A percentile compares a stretch with the other conserved stretches of the same genome.
Evolutionary conservation across 1,140 invertebrate species (phyloP).

Genomic region (Drosophila burlai): DNA sequence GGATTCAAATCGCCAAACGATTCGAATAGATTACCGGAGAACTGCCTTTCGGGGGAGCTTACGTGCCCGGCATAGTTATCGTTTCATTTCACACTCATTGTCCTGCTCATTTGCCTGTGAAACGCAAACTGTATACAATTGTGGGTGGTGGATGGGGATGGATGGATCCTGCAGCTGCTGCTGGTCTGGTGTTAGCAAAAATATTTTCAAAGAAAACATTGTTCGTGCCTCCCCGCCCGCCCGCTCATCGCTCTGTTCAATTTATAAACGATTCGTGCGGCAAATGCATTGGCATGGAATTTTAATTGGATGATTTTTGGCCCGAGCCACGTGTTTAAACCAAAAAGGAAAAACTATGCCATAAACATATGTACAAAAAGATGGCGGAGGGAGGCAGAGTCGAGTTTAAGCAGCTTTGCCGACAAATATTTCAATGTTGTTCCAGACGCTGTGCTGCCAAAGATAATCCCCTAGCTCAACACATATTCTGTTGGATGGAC

Average conservation of each 20-base stretch:
- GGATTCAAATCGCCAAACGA: conserved; percentile 42
- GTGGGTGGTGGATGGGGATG: not conserved
- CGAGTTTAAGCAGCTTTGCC: conserved; percentile 51
- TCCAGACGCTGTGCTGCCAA: conserved; percentile 57
- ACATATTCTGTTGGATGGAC: conserved; percentile 41
- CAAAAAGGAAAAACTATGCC: conserved; percentile 46
- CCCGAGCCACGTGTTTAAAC: conserved; percentile 56
- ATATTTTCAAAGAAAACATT: conserved; percentile 82
- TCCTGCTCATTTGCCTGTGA: conserved; percentile 50
- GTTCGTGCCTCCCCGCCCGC: conserved; percentile 25
- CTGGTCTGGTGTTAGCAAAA: conserved; percentile 65
- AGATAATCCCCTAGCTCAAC: conserved; percentile 68
- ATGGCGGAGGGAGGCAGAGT: not conserved
- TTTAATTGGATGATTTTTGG: conserved; percentile 82
- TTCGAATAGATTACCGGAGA: conserved; percentile 14
- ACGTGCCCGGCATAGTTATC: conserved; percentile 53
- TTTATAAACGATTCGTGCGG: conserved; percentile 71
- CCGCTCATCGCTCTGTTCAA: not conserved
- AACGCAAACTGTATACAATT: conserved; percentile 34
- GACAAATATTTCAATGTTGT: conserved; percentile 69
- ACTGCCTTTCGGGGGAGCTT: conserved; percentile 13
- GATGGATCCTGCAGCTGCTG: conserved; percentile 7
- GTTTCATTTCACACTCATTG: conserved; percentile 48
- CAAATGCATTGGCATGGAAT: conserved; percentile 80
- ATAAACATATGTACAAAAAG: conserved; percentile 49